Evolutionary conservation across 2,797 vertebrate species (phyloP).

Genomic region (Gorsachius magnificus): DNA sequence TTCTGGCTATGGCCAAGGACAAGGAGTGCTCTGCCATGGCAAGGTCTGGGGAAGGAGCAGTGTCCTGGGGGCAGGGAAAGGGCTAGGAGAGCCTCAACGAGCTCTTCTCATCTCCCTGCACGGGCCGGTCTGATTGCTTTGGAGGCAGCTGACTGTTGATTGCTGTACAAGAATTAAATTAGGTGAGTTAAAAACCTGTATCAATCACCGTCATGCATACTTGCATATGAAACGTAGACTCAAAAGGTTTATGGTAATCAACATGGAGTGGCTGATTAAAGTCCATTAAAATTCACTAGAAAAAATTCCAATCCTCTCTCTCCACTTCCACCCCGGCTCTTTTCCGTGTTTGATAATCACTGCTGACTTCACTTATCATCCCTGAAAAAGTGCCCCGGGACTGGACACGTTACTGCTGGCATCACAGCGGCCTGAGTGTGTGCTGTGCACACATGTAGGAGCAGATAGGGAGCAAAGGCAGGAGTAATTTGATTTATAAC

Average conservation of each 20-base stretch:
- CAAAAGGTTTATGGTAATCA: slow-evolving; percentile 50
- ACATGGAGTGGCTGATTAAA: slow-evolving; percentile 60
- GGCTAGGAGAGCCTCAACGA: not conserved
- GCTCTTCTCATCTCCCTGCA: not conserved
- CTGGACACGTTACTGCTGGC: not conserved
- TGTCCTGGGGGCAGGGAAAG: not conserved
- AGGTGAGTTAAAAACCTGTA: slow-evolving; percentile 28
- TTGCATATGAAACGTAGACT: not conserved
- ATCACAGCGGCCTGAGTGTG: not conserved
- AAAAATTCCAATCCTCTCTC: slow-evolving; percentile 18
- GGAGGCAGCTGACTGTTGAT: slow-evolving; percentile 21
- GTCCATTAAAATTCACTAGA: slow-evolving; percentile 57
- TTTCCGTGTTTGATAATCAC: not conserved
- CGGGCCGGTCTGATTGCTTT: not conserved
- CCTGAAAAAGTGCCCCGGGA: not conserved
- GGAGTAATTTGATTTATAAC: not conserved
- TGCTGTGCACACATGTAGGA: not conserved
- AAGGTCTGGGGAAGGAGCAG: not conserved
- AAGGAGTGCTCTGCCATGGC: not conserved
- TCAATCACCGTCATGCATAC: slow-evolving; percentile 14
- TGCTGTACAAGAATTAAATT: slow-evolving; percentile 60
- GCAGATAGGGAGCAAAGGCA: not conserved
- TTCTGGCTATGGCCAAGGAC: not conserved
- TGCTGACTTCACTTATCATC: slow-evolving; percentile 16
- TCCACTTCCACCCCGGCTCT: not conserved